Conservation (phyloP, 2,113 vertebrate species). For the Alosa alosa region DNA sequence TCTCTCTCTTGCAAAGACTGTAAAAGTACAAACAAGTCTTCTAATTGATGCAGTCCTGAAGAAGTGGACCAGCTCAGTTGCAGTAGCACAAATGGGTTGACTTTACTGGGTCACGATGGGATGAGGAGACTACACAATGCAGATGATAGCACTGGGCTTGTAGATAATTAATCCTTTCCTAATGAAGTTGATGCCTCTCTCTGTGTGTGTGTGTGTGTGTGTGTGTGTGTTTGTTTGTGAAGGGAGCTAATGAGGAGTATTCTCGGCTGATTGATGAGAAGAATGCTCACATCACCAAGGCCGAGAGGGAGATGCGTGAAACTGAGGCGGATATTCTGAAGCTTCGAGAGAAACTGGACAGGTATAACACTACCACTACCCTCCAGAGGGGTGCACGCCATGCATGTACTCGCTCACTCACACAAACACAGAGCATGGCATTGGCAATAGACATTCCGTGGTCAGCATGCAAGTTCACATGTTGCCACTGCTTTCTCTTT, state of each 20-base stretch:
- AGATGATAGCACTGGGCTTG: not conserved
- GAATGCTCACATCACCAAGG: slow-evolving; percentile 70
- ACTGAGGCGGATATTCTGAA: slow-evolving; percentile 70
- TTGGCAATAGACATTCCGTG: too few relatives aligned
- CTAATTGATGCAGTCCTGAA: not conserved
- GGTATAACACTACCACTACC: slow-evolving; percentile 61
- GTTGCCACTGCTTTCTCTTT: not conserved
- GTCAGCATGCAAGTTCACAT: too few relatives aligned
- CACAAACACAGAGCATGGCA: not conserved
- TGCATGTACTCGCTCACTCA: not conserved
- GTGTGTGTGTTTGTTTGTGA: slow-evolving; percentile 25
- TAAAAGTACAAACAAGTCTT: too few relatives aligned
- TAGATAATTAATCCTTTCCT: not conserved
- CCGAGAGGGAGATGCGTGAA: slow-evolving; percentile 65
- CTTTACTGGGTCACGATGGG: not conserved
- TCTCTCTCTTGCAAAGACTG: too few relatives aligned
- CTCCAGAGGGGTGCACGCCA: not conserved
- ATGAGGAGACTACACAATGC: not conserved
- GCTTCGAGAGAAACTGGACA: slow-evolving; percentile 69
- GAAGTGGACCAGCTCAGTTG: not conserved
- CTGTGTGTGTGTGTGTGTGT: slow-evolving; percentile 2
- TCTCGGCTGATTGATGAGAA: slow-evolving; percentile 71
- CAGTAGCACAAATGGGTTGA: not conserved
- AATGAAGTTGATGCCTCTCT: not conserved
- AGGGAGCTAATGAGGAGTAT: slow-evolving; percentile 72